These are phyloP conservation scores for Polypedilum pembai DNA, from an alignment of 1,140 invertebrate species.

Conservation along the genomic window DNA sequence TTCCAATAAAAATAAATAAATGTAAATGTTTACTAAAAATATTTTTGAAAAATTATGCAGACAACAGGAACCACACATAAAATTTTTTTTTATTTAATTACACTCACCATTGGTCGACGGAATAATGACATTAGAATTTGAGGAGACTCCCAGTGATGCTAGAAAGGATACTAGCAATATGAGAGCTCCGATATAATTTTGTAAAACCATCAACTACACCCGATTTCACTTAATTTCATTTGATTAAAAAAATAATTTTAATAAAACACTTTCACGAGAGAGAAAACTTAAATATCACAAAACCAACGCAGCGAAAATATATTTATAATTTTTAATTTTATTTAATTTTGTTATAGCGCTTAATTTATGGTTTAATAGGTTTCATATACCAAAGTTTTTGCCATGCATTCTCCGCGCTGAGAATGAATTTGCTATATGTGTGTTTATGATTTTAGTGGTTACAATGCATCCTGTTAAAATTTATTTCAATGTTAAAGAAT, in stretches of 20 bases:
- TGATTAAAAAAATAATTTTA: not conserved
- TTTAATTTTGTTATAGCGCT: slow-evolving; percentile 21
- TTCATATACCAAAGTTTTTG: not conserved
- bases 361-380: slow-evolving; percentile 24
- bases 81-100: too few relatives aligned
- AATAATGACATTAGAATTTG: slow-evolving; percentile 20
- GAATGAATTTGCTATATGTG: not conserved
- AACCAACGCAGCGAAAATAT: slow-evolving; percentile 1
- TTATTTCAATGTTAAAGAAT: slow-evolving; percentile 20
- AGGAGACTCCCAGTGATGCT: slow-evolving; percentile 20
- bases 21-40: too few relatives aligned
- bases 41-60: too few relatives aligned
- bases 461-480: not conserved
- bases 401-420: not conserved
- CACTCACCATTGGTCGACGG: slow-evolving; percentile 24
- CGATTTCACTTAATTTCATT: slow-evolving; percentile 20
- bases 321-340: slow-evolving; percentile 23
- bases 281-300: not conserved
- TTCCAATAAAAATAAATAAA: too few relatives aligned
- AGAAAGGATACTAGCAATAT: not conserved
- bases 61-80: too few relatives aligned
- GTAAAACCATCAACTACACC: slow-evolving; percentile 3
- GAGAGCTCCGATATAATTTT: slow-evolving; percentile 19
- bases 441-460: slow-evolving; percentile 28
- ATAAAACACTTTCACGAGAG: not conserved